Conservation (phyloP, 2,888 invertebrate genomes). For the Fabriciana adippe region DNA sequence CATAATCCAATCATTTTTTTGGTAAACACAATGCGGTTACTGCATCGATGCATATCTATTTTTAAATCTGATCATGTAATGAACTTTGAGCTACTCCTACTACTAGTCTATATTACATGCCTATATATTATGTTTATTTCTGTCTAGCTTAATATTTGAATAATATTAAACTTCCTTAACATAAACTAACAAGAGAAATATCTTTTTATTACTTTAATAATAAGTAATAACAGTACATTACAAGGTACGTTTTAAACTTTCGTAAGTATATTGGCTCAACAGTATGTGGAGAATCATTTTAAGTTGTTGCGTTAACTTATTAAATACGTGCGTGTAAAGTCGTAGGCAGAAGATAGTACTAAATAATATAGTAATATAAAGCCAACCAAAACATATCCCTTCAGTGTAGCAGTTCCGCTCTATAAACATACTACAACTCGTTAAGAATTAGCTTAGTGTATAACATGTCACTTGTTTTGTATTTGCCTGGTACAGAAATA, state of each 20-base stretch:
- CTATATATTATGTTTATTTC: no score
- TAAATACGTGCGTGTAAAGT: no score
- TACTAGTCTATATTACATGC: no score
- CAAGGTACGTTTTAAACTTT: no score
- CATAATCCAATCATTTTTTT: not conserved
- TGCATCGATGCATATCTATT: not conserved
- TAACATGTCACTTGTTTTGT: constrained; percentile 23
- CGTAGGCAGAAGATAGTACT: not conserved
- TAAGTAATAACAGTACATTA: no score
- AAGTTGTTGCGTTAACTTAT: no score
- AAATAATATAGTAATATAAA: constrained; percentile 17
- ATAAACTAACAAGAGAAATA: no score
- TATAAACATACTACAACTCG: constrained; percentile 11
- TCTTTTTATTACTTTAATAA: no score
- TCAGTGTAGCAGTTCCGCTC: constrained; percentile 13
- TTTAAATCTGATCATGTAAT: constrained; percentile 5
- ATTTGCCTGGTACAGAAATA: constrained; percentile 5
- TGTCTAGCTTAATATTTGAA: no score
- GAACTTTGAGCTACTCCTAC: not conserved
- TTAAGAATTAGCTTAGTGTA: not conserved
- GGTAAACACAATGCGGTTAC: not conserved
- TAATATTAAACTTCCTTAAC: no score
- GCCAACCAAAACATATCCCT: constrained; percentile 11
- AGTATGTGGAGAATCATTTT: no score
- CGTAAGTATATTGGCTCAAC: no score